These are phyloP conservation scores for Virgularia gustaviana DNA, from an alignment of 92 coral and sea anemone species.

Conservation along the genomic window DNA sequence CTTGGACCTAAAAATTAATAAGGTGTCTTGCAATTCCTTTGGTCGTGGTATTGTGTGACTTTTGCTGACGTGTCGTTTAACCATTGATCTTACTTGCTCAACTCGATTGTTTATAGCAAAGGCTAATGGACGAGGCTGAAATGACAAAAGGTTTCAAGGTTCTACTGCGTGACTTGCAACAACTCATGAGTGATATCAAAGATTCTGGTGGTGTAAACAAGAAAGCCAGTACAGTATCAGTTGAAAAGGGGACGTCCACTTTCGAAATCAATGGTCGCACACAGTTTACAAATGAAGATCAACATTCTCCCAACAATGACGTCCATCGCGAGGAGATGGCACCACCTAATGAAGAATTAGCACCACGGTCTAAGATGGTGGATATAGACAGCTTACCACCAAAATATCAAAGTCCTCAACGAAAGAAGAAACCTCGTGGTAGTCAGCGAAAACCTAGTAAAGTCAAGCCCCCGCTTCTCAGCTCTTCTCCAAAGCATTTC, in stretches of 20 bases:
- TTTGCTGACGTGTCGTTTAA: neutral
- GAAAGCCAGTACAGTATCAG: neutral
- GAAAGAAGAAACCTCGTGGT: neutral
- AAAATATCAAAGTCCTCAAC: too few species aligned
- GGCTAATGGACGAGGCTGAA: constrained; percentile 22
- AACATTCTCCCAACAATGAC: too few species aligned
- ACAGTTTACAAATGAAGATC: neutral
- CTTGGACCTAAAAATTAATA: too few species aligned
- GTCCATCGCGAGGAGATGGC: too few species aligned
- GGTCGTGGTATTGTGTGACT: neutral
- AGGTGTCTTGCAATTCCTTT: too few species aligned
- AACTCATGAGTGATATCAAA: constrained; percentile 26
- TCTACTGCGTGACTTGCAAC: constrained; percentile 19
- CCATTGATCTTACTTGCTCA: too few species aligned
- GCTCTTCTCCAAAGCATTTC: constrained; percentile 23
- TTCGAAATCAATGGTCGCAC: neutral
- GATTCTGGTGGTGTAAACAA: constrained; percentile 16
- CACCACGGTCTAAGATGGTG: too few species aligned
- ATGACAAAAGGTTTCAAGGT: constrained; percentile 30
- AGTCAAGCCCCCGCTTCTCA: constrained; percentile 9
- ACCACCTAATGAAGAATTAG: too few species aligned
- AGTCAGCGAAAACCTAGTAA: neutral
- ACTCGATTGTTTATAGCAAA: constrained; percentile 7
- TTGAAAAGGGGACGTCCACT: constrained; percentile 1
- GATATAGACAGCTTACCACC: too few species aligned